Evolutionary conservation across 2,888 invertebrate species (phyloP).

Genomic region (Sphaeridia pumilis): DNA sequence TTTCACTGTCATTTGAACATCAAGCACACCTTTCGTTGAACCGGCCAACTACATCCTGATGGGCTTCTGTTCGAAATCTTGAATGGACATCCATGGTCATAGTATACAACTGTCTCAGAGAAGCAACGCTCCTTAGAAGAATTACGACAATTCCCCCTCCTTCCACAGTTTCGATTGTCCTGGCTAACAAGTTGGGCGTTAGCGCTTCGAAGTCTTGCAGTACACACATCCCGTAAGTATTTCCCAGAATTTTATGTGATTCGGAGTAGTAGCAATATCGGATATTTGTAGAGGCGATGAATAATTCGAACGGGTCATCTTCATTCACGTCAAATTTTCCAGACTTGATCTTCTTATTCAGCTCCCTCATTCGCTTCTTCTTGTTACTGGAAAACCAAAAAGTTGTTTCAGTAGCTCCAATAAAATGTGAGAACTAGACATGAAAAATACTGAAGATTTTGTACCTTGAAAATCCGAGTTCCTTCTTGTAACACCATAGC

Average conservation of each 20-base stretch:
- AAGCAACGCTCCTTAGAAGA: constrained; percentile 69
- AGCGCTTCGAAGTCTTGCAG: constrained; percentile 87
- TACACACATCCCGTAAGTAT: constrained; percentile 91
- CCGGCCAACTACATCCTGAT: constrained; percentile 76
- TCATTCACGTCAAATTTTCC: constrained; percentile 82
- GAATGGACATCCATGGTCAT: constrained; percentile 98
- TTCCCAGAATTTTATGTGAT: constrained; percentile 93
- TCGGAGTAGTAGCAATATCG: constrained; percentile 95
- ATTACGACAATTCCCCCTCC: constrained; percentile 87
- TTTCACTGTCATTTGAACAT: too few relatives aligned
- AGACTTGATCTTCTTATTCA: constrained; percentile 70
- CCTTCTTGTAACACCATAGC: constrained; percentile 97
- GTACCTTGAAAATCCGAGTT: constrained; percentile 74
- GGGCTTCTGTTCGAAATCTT: constrained; percentile 86
- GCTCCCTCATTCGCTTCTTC: constrained; percentile 76
- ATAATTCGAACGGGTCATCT: constrained; percentile 92
- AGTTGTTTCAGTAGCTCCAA: too few relatives aligned
- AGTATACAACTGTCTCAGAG: constrained; percentile 85
- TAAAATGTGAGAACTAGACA: too few relatives aligned
- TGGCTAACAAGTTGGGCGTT: constrained; percentile 89
- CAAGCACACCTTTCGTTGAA: constrained; percentile 86
- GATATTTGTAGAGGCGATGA: constrained; percentile 89
- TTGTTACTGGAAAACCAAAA: too few relatives aligned
- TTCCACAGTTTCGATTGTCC: constrained; percentile 96
- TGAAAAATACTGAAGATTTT: not conserved